Evolutionary conservation across 2,888 invertebrate species (phyloP), one percentile per base, ranked within the genome.

Genomic region (Mystacides longicornis): DNA sequence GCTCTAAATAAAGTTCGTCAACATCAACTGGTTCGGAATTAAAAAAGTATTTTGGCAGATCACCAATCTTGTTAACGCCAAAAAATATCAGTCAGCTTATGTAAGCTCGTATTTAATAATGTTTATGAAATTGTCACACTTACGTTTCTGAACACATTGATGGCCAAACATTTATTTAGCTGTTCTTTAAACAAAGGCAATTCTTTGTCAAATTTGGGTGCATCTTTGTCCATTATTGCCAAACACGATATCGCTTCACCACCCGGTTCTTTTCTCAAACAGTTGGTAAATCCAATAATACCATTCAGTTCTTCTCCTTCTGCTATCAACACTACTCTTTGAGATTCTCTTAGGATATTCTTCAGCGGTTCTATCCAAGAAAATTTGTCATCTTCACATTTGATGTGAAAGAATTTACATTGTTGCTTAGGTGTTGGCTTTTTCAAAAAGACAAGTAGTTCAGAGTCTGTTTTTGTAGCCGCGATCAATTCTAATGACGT

Each of bases 201-300:
- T 5, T 81, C 74, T 2, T 82, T 69, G 62, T 83, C 80, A 62
- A 90, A 90, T 2, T 72, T 66, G 0, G 87, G 86, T 0, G 85
- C 86, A 1, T 75, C 73, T 0, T 73, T 67, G 62, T 85, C 85
- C 59, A 83, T 68, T 53, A 89, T 81, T 33, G 86, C 77, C 5
- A 89, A 68, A 54, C 83, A 82, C 51, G 77, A 76, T 1, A 83
- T 72, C 1, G 80, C 68, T 62, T 81, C 79, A 48, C 89, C 87
- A 61, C 87, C 87, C 1, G 86, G 83, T 66, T 95, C 94, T 64
- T 80, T 85, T 56, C 87, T 79, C 23, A 97, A 69, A 69, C 95
- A 95, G 64, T 93, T 93, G 0, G 90, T 82, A 52, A 96, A 72
- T n/a, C 97, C 98, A 20, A 93, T 68, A 1, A 95, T 75, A 14